Conservation (phyloP, 2,797 vertebrate species). For the Pteronotus mesoamericanus region DNA sequence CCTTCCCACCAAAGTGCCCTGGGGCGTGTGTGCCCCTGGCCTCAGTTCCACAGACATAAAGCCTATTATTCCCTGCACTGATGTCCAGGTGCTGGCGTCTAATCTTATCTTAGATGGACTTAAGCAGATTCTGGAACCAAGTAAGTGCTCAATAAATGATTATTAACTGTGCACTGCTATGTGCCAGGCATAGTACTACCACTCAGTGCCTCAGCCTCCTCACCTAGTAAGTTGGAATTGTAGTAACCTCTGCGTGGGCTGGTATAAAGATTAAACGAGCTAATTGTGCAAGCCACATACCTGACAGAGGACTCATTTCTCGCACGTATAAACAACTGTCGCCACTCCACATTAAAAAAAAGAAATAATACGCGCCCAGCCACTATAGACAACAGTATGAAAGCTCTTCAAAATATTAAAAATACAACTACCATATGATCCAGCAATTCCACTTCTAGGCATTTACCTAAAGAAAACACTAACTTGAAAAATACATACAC, state of each 20-base stretch:
- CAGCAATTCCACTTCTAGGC: not conserved
- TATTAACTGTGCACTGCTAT: not conserved
- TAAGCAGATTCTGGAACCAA: not conserved
- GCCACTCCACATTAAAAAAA: not conserved
- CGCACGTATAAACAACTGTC: not conserved
- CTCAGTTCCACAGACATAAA: not conserved
- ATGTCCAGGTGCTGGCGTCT: too few species aligned
- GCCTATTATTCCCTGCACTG: not conserved
- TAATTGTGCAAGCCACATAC: not conserved
- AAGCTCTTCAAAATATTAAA: not conserved
- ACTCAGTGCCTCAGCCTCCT: not conserved
- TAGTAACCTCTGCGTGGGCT: not conserved
- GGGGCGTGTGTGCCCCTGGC: not conserved
- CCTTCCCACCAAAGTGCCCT: not conserved
- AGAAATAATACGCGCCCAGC: not conserved
- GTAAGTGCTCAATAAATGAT: not conserved
- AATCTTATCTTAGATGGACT: not conserved
- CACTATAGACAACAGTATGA: not conserved
- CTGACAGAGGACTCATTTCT: not conserved
- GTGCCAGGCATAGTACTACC: not conserved
- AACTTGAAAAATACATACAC: not conserved
- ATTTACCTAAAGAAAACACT: not conserved
- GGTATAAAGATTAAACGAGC: not conserved
- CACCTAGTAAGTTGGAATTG: not conserved
- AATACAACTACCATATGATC: not conserved